These are phyloP conservation scores for Sorex fumeus DNA, from an alignment of 2,113 vertebrate genomes.

Conservation along the genomic window DNA sequence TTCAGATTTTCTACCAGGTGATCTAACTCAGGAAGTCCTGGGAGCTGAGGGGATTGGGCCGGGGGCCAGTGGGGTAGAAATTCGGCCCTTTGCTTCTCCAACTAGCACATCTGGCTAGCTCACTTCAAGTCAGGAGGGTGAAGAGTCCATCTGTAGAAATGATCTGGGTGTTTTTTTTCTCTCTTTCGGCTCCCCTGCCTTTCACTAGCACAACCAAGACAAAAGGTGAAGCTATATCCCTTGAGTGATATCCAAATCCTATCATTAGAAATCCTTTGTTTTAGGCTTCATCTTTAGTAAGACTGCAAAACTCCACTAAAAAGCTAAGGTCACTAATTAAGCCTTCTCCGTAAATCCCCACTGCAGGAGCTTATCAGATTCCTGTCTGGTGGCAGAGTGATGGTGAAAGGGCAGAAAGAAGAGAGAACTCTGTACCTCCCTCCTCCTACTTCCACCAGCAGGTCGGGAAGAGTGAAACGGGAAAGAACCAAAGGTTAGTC, in stretches of 20 bases:
- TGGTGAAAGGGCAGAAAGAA: background rate
- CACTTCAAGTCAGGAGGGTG: background rate
- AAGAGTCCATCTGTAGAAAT: background rate
- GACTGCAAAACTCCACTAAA: background rate
- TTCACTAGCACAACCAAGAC: too few species aligned
- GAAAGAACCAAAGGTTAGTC: conserved; percentile 4
- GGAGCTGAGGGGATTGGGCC: too few species aligned
- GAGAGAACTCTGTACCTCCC: background rate
- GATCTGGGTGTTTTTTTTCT: background rate
- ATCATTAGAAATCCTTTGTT: too few species aligned
- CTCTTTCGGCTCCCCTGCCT: too few species aligned
- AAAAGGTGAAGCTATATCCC: too few species aligned
- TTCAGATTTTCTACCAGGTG: background rate
- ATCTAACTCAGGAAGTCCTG: background rate
- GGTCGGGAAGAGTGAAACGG: conserved; percentile 27
- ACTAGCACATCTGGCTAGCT: background rate
- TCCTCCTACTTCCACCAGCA: background rate
- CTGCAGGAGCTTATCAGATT: background rate
- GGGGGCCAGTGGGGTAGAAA: background rate
- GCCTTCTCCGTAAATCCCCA: too few species aligned
- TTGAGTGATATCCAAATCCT: too few species aligned
- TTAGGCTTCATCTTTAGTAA: too few species aligned
- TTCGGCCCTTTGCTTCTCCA: background rate
- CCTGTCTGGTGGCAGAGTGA: conserved; percentile 1
- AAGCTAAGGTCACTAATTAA: background rate